A percentile compares a stretch with the other conserved stretches of the same genome.
phyloP scores from a whole-genome alignment of 2,888 invertebrate species.

The Mongoloraphidia duomilia region DNA sequence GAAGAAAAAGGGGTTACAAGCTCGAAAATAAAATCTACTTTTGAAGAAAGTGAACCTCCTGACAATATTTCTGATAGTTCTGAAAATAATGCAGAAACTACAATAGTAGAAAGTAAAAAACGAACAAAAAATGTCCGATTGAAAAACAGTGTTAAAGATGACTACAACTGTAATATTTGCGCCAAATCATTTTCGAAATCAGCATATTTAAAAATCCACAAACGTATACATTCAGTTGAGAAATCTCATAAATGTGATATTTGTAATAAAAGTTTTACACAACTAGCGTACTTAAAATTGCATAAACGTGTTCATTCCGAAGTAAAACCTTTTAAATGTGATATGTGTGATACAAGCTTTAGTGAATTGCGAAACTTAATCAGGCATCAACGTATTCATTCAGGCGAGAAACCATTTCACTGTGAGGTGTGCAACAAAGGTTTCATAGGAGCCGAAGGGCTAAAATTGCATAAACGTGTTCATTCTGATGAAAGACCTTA shows the following conservation, averaged over 20 bases:
- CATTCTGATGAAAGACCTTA: too few relatives aligned
- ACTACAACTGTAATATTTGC: not conserved
- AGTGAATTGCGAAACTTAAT: not conserved
- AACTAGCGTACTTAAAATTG: not conserved
- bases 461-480: too few relatives aligned
- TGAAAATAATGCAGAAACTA: too few relatives aligned
- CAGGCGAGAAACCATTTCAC: constrained; percentile 3
- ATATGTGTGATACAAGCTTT: not conserved
- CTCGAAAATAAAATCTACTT: too few relatives aligned
- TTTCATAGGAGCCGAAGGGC: not conserved
- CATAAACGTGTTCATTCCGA: constrained; percentile 4
- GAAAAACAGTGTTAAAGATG: not conserved
- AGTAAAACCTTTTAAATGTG: constrained; percentile 2
- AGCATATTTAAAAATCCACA: constrained; percentile 1
- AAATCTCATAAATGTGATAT: constrained; percentile 4
- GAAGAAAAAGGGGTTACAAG: too few relatives aligned
- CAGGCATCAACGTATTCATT: not conserved
- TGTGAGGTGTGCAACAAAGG: constrained; percentile 2
- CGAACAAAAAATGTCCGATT: too few relatives aligned
- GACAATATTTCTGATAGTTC: too few relatives aligned
- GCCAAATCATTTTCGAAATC: not conserved
- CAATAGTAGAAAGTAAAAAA: too few relatives aligned
- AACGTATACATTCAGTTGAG: not conserved
- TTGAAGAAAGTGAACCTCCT: too few relatives aligned
- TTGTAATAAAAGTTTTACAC: constrained; percentile 3